Percentiles rank a stretch among this genome's conserved stretches.
phyloP scores from a whole-genome alignment of 2,113 vertebrate species.

The Malurus cyaneus region DNA sequence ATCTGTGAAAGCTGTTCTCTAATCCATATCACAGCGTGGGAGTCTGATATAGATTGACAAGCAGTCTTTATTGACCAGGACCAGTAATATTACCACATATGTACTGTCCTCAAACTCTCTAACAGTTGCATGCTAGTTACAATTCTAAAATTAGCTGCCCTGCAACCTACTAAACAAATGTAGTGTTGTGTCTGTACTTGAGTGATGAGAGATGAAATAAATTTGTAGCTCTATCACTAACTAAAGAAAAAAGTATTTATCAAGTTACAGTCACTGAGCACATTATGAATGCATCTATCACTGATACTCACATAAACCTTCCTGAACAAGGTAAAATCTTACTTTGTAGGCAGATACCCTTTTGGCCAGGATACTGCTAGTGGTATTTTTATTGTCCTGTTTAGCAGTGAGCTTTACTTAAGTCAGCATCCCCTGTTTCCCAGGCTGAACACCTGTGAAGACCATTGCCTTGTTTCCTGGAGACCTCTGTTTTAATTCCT shows the following conservation, averaged over 20 bases:
- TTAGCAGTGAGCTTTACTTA: neutral
- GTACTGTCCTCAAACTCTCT: neutral
- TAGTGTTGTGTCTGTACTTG: neutral
- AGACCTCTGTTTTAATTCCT: constrained; percentile 29
- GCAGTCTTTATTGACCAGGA: neutral
- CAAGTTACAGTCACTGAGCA: neutral
- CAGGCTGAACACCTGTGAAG: neutral
- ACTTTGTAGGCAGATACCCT: neutral
- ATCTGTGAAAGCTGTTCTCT: neutral
- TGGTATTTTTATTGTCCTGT: neutral
- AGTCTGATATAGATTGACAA: neutral
- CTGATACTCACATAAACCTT: neutral
- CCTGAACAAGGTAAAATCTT: neutral
- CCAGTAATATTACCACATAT: neutral
- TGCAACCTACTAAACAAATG: constrained; percentile 45
- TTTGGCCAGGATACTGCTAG: neutral
- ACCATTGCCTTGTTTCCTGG: constrained; percentile 1
- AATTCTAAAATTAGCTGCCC: constrained; percentile 37
- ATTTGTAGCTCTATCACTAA: neutral
- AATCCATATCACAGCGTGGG: neutral
- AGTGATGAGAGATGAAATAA: neutral
- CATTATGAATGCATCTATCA: neutral
- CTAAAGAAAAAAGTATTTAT: neutral
- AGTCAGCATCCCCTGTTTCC: neutral
- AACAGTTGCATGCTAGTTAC: neutral